Base-by-base conservation (phyloP, 2,113 vertebrate genomes). In the Trematocara unimaculatum region DNA sequence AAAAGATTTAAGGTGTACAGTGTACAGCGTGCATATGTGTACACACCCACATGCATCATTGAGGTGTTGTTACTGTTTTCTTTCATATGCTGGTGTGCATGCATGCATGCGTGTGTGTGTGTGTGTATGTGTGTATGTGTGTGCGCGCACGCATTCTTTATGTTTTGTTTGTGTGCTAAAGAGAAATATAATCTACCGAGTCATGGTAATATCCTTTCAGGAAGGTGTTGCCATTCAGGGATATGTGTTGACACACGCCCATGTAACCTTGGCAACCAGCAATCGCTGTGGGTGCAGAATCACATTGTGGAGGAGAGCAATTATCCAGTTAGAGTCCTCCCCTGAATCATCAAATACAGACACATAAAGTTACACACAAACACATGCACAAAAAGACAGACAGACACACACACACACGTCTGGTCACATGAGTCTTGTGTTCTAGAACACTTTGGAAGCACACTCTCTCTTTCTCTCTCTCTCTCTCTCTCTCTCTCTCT, bases 261-360 rank as follows among this genome's bases (percentile, higher is more conserved):
- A 89, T 82, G 91, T 96, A 94, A 94, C 96, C 95, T 84, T 92
- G 94, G 95, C 94, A 96, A 97, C 95, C 88, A 53, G 86, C 85
- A 81, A 88, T 87, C 35, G 86, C 93, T 91, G 91, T 79, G 80
- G 91, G 94, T 94, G 38, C 93, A 93, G 94, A 95, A 94, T 90
- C 83, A 81, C 72, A 84, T 88, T 93, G 91, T 94, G 18, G 87
- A 89, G 90, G 88, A 85, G 91, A 90, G 93, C 95, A 96, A 95
- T 96, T 96, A 96, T 95, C 94, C 93, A 91, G 92, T 95, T 92
- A 94, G 90, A 95, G 87, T 89, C 92, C 93, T 91, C 93, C 86
- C 91, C 93, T 95, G 94, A 95, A 95, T 95, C 92, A 94, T 93
- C 95, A 95, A 86, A 91, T 83, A 45, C 18, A 80, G 79, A 15